A percentile compares a stretch with the other conserved stretches of the same genome.
Conservation (phyloP, 2,797 vertebrate genomes). For the Sebastes nivosus region DNA sequence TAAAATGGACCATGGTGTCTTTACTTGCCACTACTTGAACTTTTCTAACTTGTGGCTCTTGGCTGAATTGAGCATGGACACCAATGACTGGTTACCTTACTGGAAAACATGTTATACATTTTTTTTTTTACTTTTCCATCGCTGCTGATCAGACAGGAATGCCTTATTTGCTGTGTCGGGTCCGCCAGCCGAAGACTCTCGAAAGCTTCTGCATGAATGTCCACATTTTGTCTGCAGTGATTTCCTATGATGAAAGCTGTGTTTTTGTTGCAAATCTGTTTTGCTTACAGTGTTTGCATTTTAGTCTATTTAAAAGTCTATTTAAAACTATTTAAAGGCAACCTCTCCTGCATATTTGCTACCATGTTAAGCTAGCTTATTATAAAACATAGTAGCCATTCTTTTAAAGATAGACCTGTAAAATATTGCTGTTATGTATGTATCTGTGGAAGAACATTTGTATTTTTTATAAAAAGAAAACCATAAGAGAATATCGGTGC, state of each 20-base stretch:
- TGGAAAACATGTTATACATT: constrained; percentile 54
- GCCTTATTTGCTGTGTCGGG: constrained; percentile 85
- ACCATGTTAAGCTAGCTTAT: constrained; percentile 50
- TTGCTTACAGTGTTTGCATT: constrained; percentile 78
- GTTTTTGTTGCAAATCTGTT: constrained; percentile 75
- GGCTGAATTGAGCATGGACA: constrained; percentile 71
- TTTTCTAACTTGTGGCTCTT: constrained; percentile 53
- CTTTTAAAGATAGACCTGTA: constrained; percentile 79
- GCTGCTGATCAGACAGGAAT: constrained; percentile 84
- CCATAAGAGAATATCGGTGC: constrained; percentile 32
- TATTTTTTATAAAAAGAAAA: constrained; percentile 89
- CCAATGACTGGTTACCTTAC: constrained; percentile 51
- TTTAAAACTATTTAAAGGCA: constrained; percentile 61
- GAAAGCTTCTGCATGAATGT: constrained; percentile 91
- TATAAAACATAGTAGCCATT: constrained; percentile 32
- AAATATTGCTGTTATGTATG: constrained; percentile 85
- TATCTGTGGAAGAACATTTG: constrained; percentile 87
- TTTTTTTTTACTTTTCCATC: constrained; percentile 69
- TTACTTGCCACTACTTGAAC: constrained; percentile 57
- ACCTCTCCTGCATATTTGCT: constrained; percentile 65
- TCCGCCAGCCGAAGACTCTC: constrained; percentile 80
- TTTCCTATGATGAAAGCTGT: constrained; percentile 71
- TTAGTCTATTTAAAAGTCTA: constrained; percentile 71
- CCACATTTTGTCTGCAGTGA: constrained; percentile 64
- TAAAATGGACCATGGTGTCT: constrained; percentile 38